A percentile compares a stretch with the other conserved stretches of the same genome.
These are phyloP conservation scores for Melinopterus prodromus DNA, from an alignment of 2,888 invertebrate genomes.

Conservation along the genomic window DNA sequence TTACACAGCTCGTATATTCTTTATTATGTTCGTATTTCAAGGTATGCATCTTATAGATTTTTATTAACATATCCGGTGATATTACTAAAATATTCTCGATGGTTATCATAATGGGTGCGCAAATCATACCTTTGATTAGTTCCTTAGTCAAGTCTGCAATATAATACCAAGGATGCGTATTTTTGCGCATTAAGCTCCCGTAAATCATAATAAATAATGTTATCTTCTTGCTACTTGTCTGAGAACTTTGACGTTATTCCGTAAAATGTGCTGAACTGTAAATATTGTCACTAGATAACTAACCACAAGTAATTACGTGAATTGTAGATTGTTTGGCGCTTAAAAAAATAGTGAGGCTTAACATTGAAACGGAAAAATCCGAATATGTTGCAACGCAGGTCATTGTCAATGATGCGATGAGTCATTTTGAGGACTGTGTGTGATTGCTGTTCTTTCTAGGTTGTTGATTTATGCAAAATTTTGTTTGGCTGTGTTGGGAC, in stretches of 20 bases:
- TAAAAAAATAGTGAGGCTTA: neutral
- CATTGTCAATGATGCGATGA: neutral
- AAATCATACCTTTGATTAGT: neutral
- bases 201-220: neutral
- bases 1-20: neutral
- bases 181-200: neutral
- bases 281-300: neutral
- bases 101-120: neutral
- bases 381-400: neutral
- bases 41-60: neutral
- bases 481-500: neutral
- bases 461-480: neutral
- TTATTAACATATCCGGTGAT: neutral
- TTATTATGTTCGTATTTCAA: neutral
- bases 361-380: neutral
- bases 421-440: neutral
- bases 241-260: neutral
- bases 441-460: neutral
- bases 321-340: neutral
- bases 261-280: neutral
- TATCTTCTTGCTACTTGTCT: neutral
- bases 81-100: neutral
- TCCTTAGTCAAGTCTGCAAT: neutral
- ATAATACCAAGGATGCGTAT: neutral
- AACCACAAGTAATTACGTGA: neutral